Conservation (phyloP, 2,888 invertebrate species). For the Stenolophus ochropezus region DNA sequence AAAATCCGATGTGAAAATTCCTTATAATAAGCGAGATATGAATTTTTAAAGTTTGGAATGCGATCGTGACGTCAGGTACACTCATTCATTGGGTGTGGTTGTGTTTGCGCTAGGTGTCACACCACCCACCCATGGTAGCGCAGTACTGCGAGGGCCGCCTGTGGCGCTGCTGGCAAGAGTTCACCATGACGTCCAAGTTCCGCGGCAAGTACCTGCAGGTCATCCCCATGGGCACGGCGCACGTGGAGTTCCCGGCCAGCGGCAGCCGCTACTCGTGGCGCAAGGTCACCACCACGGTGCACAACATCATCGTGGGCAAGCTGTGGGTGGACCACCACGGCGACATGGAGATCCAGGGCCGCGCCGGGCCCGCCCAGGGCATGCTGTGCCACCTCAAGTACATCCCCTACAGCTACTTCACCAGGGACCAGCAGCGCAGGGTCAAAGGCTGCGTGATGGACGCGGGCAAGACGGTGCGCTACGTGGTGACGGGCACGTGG, state of each 20-base stretch:
- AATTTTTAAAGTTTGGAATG: too few species aligned
- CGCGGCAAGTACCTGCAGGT: constrained; percentile 97
- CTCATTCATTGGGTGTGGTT: too few species aligned
- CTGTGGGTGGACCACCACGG: constrained; percentile 99
- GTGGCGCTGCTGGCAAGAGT: constrained; percentile 99
- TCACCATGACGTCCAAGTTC: constrained; percentile 99
- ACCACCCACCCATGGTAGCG: constrained; percentile 99
- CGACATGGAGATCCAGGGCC: constrained; percentile 95
- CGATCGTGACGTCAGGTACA: too few species aligned
- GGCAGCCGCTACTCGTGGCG: constrained; percentile 97
- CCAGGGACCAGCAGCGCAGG: constrained; percentile 94
- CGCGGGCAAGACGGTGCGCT: constrained; percentile 80
- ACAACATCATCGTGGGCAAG: constrained; percentile 99
- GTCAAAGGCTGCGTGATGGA: constrained; percentile 89
- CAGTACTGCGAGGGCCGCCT: constrained; percentile 92
- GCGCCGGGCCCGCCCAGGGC: constrained; percentile 87
- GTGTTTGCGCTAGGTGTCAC: constrained; percentile 84
- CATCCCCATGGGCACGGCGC: constrained; percentile 84
- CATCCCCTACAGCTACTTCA: constrained; percentile 98
- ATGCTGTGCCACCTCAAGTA: constrained; percentile 98
- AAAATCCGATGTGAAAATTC: too few species aligned
- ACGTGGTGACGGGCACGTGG: constrained; percentile 86
- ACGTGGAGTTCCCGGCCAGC: constrained; percentile 79
- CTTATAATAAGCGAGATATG: too few species aligned
- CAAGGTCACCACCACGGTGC: constrained; percentile 98